Evolutionary conservation across 2,888 invertebrate genomes (phyloP), one percentile per base, ranked within the genome.

Genomic region (Scaptomyza reducta): DNA sequence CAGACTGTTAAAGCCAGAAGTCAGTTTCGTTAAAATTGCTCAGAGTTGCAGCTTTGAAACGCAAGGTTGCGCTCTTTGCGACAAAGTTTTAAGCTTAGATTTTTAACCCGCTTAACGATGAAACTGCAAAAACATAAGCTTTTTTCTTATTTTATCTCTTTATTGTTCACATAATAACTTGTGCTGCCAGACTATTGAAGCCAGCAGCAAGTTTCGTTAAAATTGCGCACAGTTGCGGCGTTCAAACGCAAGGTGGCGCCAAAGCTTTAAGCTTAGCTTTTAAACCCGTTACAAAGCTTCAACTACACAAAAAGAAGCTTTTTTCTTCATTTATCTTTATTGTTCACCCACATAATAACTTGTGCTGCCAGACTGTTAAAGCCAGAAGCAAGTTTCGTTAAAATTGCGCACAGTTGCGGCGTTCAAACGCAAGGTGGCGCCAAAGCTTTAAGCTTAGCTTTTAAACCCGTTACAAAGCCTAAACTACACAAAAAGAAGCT

Each of bases 101-200:
- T 33, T 44, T 9, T n/a, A 40, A 16, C 18, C 29, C 0, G 2
- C 14, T 11, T n/a, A n/a, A 3, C 4, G 6, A 3, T 11, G 5
- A 13, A 13, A 38, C 7, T 31, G 11, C 7, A 14, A 6, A 35
- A n/a, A 6, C 0, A 35, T 10, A 40, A 40, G 16, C 16, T 16
- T 7, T 33, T 11, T 35, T 10, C 3, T 45, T 11, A 3, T 1
- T 54, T 56, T 25, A 1, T n/a, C 33, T n/a, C n/a, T 69, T 79
- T 83, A 83, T 83, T 83, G 85, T 83, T 83, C 82, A 83, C 82
- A 79, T 85, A 85, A 85, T 83, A 83, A 85, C 79, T 77, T 84
- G 77, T 86, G n/a, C n/a, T n/a, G n/a, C n/a, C n/a, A n/a, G n/a
- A n/a, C n/a, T n/a, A n/a, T n/a, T n/a, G n/a, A n/a, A n/a, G n/a